phyloP scores from a whole-genome alignment of 2,113 vertebrate species.

The Pelecanoides urinatrix region DNA sequence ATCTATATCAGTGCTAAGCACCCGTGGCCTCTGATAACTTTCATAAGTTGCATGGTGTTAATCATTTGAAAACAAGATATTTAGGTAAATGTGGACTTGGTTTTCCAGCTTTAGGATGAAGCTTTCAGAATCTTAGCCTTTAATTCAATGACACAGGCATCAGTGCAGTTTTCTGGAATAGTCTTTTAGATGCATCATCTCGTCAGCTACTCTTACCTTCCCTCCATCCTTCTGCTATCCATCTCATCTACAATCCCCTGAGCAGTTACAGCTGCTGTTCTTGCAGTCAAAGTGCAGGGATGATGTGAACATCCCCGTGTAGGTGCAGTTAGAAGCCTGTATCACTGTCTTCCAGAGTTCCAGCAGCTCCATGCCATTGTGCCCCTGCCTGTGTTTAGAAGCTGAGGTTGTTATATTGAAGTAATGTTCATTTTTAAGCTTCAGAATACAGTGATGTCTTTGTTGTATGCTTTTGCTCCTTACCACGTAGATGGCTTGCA shows the following conservation, averaged over 20 bases:
- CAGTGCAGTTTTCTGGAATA: not conserved
- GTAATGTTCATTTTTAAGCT: not conserved
- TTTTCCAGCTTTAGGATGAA: not conserved
- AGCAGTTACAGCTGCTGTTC: not conserved
- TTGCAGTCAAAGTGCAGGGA: not conserved
- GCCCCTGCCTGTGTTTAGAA: not conserved
- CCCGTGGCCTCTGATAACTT: not conserved
- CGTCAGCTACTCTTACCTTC: not conserved
- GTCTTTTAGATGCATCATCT: not conserved
- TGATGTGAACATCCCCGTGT: not conserved
- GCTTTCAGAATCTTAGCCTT: not conserved
- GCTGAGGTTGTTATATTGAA: not conserved
- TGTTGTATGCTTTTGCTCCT: not conserved
- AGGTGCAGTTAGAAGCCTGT: not conserved
- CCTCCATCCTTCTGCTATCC: not conserved
- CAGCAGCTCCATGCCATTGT: not conserved
- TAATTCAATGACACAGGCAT: not conserved
- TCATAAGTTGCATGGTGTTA: not conserved
- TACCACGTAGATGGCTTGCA: accelerated
- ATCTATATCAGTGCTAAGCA: not conserved
- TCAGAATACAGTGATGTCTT: not conserved
- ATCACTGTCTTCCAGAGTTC: not conserved
- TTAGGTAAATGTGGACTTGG: not conserved
- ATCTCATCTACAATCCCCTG: not conserved
- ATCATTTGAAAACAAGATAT: not conserved